Evolutionary conservation across 1,140 invertebrate genomes (phyloP).

Genomic region (Dendroctonus ponderosae): DNA sequence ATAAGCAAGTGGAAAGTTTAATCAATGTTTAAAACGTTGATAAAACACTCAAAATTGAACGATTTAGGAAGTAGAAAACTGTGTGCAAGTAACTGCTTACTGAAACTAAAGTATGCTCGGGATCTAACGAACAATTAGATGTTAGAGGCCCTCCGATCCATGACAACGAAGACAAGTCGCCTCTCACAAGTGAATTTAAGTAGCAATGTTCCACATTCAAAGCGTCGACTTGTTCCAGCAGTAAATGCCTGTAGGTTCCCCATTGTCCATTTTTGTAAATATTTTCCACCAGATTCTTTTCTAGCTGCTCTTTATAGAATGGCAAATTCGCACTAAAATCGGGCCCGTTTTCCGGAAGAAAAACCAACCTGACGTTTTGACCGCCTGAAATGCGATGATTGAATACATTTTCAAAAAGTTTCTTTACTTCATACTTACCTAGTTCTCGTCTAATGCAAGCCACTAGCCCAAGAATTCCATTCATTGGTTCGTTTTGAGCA

Average conservation of each 20-base stretch:
- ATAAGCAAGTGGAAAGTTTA: too few relatives aligned
- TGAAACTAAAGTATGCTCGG: constrained; percentile 1
- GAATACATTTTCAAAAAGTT: background rate
- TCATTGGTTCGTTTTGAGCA: constrained; percentile 60
- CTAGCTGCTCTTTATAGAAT: constrained; percentile 61
- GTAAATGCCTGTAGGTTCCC: constrained; percentile 58
- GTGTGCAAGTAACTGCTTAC: constrained; percentile 4
- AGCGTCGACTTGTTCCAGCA: constrained; percentile 44
- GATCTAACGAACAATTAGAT: background rate
- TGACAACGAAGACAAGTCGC: constrained; percentile 79
- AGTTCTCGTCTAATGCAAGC: constrained; percentile 73
- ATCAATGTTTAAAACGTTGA: background rate
- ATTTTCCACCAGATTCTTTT: constrained; percentile 66
- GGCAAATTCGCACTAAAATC: constrained; percentile 61
- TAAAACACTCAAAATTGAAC: too few relatives aligned
- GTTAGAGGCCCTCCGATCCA: constrained; percentile 71
- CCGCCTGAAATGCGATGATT: constrained; percentile 52
- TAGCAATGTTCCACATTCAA: constrained; percentile 65
- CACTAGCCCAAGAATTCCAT: constrained; percentile 44
- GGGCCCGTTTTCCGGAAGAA: constrained; percentile 66
- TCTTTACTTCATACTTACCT: constrained; percentile 30
- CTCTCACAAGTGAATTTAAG: constrained; percentile 73
- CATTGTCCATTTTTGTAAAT: constrained; percentile 63
- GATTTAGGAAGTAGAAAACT: too few relatives aligned
- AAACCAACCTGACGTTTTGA: constrained; percentile 60